Evolutionary conservation across 2,888 invertebrate genomes (phyloP).

Genomic region (Rhagophthalmus giganteus): DNA sequence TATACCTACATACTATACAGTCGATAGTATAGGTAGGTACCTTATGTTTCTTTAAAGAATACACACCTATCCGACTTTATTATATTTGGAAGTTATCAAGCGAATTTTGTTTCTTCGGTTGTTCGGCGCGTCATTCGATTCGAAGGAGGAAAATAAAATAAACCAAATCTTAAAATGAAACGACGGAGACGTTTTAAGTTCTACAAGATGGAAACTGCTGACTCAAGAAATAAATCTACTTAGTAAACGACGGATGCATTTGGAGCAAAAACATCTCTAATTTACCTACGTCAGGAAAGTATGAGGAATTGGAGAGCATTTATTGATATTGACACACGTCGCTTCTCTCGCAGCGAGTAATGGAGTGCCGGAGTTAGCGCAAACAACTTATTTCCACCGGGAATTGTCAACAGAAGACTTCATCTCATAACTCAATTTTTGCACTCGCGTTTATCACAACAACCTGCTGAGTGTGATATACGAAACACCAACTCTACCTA

Average conservation of each 20-base stretch:
- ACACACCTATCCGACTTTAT: constrained; percentile 7
- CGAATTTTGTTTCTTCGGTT: constrained; percentile 8
- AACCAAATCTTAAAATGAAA: constrained; percentile 14
- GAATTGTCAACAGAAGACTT: constrained; percentile 55
- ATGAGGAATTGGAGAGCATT: constrained; percentile 41
- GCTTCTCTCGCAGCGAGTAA: constrained; percentile 47
- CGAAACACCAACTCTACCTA: constrained; percentile 18
- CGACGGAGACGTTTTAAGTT: constrained; percentile 23
- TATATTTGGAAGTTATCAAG: constrained; percentile 8
- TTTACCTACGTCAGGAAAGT: constrained; percentile 32
- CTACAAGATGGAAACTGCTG: constrained; percentile 20
- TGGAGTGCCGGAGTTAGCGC: constrained; percentile 52
- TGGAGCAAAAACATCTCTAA: constrained; percentile 28
- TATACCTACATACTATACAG: no score
- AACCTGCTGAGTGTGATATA: constrained; percentile 45
- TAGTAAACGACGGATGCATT: constrained; percentile 21
- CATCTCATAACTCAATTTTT: constrained; percentile 57
- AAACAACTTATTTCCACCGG: constrained; percentile 56
- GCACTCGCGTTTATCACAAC: constrained; percentile 43
- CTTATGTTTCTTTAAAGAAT: no score
- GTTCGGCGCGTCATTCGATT: constrained; percentile 9
- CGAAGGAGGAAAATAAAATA: constrained; percentile 12
- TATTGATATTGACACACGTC: constrained; percentile 52
- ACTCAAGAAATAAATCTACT: constrained; percentile 27
- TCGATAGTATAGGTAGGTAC: no score